A percentile compares a stretch with the other conserved stretches of the same genome.
Conservation (phyloP, 1,140 invertebrate species). For the Battus philenor region DNA sequence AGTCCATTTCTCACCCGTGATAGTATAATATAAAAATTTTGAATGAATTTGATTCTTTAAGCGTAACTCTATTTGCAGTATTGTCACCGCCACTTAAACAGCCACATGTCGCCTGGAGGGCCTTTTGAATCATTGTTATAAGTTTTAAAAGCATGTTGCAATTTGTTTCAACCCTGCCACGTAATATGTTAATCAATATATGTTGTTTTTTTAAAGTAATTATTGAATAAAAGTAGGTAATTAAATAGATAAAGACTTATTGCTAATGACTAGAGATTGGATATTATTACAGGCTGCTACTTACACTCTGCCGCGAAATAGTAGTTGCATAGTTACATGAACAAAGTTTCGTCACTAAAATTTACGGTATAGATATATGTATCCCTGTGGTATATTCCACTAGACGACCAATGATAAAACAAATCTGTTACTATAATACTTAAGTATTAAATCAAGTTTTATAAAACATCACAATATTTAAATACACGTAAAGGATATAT, state of each 20-base stretch:
- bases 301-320: no score
- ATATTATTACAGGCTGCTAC: background rate
- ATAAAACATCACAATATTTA: no score
- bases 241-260: background rate
- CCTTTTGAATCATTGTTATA: slow-evolving; percentile 57
- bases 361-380: no score
- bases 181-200: slow-evolving; percentile 8
- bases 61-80: slow-evolving; percentile 71
- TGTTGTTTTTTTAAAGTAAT: background rate
- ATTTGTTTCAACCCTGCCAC: slow-evolving; percentile 16
- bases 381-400: no score
- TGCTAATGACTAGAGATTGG: background rate
- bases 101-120: slow-evolving; percentile 71
- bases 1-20: slow-evolving; percentile 15
- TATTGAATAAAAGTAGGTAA: no score
- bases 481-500: no score
- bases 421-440: no score
- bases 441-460: no score
- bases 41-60: slow-evolving; percentile 61
- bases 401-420: no score
- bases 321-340: no score
- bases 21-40: slow-evolving; percentile 25
- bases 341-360: no score
- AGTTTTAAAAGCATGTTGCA: slow-evolving; percentile 32
- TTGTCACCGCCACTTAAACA: slow-evolving; percentile 72